phyloP scores from a whole-genome alignment of 2,888 invertebrate species.

The Erpobdella octoculata region DNA sequence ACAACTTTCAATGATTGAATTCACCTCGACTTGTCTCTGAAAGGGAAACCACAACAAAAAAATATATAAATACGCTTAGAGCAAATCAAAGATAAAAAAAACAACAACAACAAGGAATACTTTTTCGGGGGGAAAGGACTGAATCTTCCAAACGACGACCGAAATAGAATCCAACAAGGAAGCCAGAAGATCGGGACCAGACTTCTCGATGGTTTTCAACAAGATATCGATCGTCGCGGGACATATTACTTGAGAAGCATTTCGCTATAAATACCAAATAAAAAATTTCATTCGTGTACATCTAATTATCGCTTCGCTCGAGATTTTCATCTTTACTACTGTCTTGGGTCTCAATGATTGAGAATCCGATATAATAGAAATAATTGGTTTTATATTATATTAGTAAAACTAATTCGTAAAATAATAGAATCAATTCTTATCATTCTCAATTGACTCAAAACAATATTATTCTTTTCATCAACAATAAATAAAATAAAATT shows the following conservation, averaged over 20 bases:
- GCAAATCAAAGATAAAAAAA: background rate
- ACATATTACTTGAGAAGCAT: background rate
- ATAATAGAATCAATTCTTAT: background rate
- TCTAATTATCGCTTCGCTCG: too few species aligned
- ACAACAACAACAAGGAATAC: background rate
- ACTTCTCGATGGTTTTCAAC: background rate
- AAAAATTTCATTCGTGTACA: too few species aligned
- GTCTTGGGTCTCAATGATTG: too few species aligned
- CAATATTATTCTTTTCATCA: background rate
- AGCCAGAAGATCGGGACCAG: background rate
- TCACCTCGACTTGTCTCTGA: slow-evolving; percentile 18
- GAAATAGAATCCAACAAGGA: background rate
- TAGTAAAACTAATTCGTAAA: background rate
- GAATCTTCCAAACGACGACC: background rate
- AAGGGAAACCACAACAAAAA: background rate
- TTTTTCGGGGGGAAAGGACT: background rate
- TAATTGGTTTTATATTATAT: too few species aligned
- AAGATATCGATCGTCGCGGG: background rate
- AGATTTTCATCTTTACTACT: too few species aligned
- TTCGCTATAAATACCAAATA: background rate
- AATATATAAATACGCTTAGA: background rate
- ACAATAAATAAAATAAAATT: background rate
- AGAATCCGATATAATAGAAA: too few species aligned
- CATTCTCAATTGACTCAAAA: too few species aligned
- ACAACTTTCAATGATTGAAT: background rate